A percentile compares a stretch with the other conserved stretches of the same genome.
Evolutionary conservation across 2,797 vertebrate species (phyloP).

Genomic region (Pampus argenteus): DNA sequence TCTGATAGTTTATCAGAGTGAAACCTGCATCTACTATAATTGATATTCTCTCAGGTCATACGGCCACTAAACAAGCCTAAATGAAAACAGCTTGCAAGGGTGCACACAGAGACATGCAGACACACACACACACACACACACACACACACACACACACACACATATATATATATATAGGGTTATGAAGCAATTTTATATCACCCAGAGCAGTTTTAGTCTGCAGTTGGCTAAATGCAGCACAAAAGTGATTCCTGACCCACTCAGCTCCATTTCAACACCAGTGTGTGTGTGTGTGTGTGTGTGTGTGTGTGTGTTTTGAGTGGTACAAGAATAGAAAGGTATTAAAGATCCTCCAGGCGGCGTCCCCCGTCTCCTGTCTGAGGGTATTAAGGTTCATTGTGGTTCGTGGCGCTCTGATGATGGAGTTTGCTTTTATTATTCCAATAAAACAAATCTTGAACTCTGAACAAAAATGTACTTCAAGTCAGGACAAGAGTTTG

Average conservation of each 20-base stretch:
- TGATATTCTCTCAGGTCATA: constrained; percentile 38
- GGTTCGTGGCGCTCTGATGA: constrained; percentile 6
- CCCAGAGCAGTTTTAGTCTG: constrained; percentile 38
- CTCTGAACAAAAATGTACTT: not conserved
- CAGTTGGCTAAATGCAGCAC: constrained; percentile 37
- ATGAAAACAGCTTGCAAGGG: constrained; percentile 24
- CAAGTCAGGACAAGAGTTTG: not conserved
- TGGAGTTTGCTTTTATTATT: constrained; percentile 30
- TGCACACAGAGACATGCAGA: not conserved
- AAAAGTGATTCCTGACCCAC: constrained; percentile 37
- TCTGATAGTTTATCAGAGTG: constrained; percentile 41
- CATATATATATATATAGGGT: not conserved
- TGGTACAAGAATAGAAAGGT: constrained; percentile 17
- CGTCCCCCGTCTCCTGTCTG: not conserved
- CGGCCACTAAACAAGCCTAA: constrained; percentile 10
- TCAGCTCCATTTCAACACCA: constrained; percentile 38
- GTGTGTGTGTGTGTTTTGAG: constrained; percentile 3
- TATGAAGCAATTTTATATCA: constrained; percentile 29
- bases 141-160: constrained; percentile 12
- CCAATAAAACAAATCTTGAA: constrained; percentile 19
- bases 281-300: constrained; percentile 8
- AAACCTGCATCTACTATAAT: constrained; percentile 42
- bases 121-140: constrained; percentile 11
- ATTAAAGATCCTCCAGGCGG: constrained; percentile 18
- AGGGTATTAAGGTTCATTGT: constrained; percentile 3